A percentile compares a stretch with the other conserved stretches of the same genome.
These are phyloP conservation scores for Notospermus geniculatus DNA, from an alignment of 1,140 invertebrate species.

Conservation along the genomic window DNA sequence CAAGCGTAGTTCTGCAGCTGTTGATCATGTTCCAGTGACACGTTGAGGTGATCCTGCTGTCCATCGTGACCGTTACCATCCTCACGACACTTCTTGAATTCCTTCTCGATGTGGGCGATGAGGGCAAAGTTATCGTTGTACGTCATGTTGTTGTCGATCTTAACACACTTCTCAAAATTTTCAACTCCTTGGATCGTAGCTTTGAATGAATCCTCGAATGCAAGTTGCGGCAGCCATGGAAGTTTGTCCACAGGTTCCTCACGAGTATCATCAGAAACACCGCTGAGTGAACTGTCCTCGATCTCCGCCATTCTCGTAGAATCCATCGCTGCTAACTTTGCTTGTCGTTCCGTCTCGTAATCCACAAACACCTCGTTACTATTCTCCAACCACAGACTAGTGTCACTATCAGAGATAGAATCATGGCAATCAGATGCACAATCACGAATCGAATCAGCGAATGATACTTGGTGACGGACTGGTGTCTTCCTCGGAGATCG, in stretches of 20 bases:
- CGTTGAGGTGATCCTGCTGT: not conserved
- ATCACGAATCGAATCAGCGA: too few species aligned
- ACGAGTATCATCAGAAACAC: not conserved
- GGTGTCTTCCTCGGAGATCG: too few species aligned
- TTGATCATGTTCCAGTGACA: not conserved
- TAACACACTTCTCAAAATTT: not conserved
- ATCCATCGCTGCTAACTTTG: too few species aligned
- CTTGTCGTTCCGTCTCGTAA: too few species aligned
- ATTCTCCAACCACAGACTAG: too few species aligned
- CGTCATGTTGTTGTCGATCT: not conserved
- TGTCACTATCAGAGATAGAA: too few species aligned
- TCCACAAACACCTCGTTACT: too few species aligned
- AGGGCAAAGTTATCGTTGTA: conserved; percentile 4
- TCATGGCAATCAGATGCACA: too few species aligned
- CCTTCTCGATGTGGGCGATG: conserved; percentile 2
- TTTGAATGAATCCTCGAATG: not conserved
- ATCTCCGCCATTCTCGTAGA: not conserved
- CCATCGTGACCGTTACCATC: not conserved
- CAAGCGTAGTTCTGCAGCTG: not conserved
- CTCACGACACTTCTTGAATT: conserved; percentile 5
- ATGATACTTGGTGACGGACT: too few species aligned
- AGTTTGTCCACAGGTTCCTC: too few species aligned
- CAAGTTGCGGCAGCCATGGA: not conserved
- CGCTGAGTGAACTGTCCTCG: not conserved
- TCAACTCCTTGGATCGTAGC: not conserved